Percentiles rank a stretch among this genome's conserved stretches.
phyloP scores from a whole-genome alignment of 2,888 invertebrate species.

The Aleiodes alternator region DNA sequence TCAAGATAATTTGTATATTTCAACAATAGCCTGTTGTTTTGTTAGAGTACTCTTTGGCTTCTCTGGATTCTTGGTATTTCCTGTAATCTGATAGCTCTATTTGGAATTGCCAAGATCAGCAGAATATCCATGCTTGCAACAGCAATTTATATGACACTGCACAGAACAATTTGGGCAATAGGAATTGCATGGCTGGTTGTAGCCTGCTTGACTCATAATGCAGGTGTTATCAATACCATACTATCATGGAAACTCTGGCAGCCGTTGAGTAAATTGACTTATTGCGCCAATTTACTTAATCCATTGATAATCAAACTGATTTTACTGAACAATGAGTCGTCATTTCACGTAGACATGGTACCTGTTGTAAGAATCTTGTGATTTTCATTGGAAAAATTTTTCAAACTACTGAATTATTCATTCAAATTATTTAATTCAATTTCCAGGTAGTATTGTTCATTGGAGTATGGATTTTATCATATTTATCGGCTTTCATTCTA shows the following conservation, averaged over 20 bases:
- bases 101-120: conserved; percentile 73
- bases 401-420: neutral
- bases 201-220: conserved; percentile 78
- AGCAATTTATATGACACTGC: conserved; percentile 76
- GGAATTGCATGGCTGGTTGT: conserved; percentile 79
- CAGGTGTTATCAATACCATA: conserved; percentile 74
- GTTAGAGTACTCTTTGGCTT: conserved; percentile 62
- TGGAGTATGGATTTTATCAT: neutral
- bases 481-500: neutral
- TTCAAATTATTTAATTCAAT: neutral
- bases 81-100: conserved; percentile 74
- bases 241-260: conserved; percentile 69
- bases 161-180: conserved; percentile 77
- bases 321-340: conserved; percentile 68
- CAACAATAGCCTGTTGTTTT: conserved; percentile 48
- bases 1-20: conserved; percentile 15
- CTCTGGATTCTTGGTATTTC: conserved; percentile 73
- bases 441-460: neutral
- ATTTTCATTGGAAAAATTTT: neutral
- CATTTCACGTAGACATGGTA: conserved; percentile 68
- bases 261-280: conserved; percentile 78
- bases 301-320: conserved; percentile 78
- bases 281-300: conserved; percentile 79
- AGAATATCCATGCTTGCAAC: conserved; percentile 75
- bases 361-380: conserved; percentile 66